Conservation (phyloP, 1,140 invertebrate species). For the Oreohelix idahoensis region DNA sequence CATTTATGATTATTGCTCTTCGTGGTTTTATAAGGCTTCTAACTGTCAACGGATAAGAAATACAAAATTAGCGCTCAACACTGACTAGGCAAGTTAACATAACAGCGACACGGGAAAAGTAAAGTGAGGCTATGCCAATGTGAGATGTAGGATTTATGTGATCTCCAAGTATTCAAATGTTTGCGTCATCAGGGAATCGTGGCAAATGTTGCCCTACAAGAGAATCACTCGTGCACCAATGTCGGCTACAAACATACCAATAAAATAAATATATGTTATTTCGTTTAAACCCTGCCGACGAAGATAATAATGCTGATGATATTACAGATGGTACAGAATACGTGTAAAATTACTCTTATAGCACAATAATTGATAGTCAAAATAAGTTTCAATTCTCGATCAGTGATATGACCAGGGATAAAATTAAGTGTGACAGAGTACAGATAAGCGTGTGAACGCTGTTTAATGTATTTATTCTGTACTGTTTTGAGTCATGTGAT, state of each 20-base stretch:
- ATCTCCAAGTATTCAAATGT: neutral
- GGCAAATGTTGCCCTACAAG: neutral
- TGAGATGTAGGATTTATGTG: neutral
- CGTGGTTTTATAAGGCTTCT: neutral
- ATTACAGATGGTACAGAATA: neutral
- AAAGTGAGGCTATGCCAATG: conserved; percentile 2
- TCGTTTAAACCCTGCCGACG: neutral
- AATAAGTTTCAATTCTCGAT: too few relatives aligned
- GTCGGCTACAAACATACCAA: neutral
- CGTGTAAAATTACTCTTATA: too few relatives aligned
- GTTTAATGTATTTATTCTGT: too few relatives aligned
- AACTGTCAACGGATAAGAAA: conserved; percentile 10
- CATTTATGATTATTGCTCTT: neutral
- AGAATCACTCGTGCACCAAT: neutral
- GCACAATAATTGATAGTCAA: too few relatives aligned
- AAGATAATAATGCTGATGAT: conserved; percentile 16
- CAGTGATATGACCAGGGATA: too few relatives aligned
- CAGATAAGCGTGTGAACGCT: too few relatives aligned
- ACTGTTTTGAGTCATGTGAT: too few relatives aligned
- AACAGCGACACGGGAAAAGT: neutral
- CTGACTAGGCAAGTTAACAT: neutral
- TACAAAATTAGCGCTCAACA: conserved; percentile 4
- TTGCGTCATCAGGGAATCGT: neutral
- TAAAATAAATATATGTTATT: neutral
- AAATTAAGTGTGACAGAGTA: too few relatives aligned